phyloP scores from a whole-genome alignment of 2,888 invertebrate genomes.

The Exephanes ischioxanthus region DNA sequence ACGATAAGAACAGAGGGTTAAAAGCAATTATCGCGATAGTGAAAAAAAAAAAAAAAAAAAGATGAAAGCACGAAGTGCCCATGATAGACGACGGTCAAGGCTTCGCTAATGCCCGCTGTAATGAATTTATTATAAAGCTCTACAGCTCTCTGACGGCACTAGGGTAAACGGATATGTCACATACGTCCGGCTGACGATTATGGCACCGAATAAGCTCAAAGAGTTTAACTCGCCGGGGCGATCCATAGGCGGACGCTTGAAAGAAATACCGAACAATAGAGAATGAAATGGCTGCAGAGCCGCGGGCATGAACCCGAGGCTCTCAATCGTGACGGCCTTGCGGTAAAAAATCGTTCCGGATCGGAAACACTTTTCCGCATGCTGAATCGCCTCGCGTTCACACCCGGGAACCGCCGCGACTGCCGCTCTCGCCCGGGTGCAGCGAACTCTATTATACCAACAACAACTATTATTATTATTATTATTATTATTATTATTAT shows the following conservation, averaged over 20 bases:
- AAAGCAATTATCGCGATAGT: neutral
- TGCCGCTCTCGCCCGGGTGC: constrained; percentile 27
- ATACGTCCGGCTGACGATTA: constrained; percentile 25
- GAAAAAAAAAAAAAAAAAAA: constrained; percentile 18
- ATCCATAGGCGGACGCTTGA: neutral
- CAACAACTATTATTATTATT: neutral
- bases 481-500: too few relatives aligned
- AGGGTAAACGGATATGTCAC: constrained; percentile 28
- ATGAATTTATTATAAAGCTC: constrained; percentile 43
- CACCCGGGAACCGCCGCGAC: neutral
- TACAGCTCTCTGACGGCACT: neutral
- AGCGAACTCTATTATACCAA: constrained; percentile 38
- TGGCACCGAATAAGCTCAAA: constrained; percentile 30
- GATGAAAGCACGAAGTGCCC: neutral
- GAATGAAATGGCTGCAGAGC: neutral
- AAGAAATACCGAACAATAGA: constrained; percentile 1
- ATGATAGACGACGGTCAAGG: constrained; percentile 35
- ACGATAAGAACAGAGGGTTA: neutral
- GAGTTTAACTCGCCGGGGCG: neutral
- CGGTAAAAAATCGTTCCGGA: constrained; percentile 72
- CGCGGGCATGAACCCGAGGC: constrained; percentile 54
- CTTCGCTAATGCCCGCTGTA: neutral
- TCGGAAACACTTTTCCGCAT: constrained; percentile 70
- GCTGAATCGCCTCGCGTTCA: constrained; percentile 18
- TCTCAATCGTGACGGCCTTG: constrained; percentile 72